Evolutionary conservation across 2,113 vertebrate species (phyloP).

Genomic region (Hiodon alosoides): DNA sequence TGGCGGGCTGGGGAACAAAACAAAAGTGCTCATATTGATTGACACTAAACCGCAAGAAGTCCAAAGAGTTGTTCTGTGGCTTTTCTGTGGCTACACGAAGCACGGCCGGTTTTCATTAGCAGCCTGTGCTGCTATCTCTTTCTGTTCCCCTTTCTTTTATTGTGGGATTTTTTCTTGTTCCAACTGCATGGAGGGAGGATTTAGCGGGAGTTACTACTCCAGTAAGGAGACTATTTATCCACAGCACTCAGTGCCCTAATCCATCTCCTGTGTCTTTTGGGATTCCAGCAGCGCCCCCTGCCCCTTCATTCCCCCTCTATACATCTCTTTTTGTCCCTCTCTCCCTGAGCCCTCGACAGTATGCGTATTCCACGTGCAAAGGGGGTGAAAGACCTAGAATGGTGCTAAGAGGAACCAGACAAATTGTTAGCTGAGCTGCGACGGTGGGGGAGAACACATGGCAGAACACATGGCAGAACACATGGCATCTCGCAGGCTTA

Average conservation of each 20-base stretch:
- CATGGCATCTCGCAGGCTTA: constrained; percentile 29
- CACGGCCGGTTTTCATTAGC: constrained; percentile 32
- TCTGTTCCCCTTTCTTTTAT: not conserved
- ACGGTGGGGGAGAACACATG: constrained; percentile 20
- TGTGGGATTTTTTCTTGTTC: constrained; percentile 12
- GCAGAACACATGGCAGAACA: constrained; percentile 22
- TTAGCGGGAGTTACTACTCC: constrained; percentile 9
- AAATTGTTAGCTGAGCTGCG: constrained; percentile 27
- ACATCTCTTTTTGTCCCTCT: constrained; percentile 21
- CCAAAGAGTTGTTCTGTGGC: constrained; percentile 31
- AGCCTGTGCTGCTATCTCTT: constrained; percentile 8
- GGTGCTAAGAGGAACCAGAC: not conserved
- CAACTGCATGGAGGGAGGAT: constrained; percentile 10
- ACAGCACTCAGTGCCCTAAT: constrained; percentile 58
- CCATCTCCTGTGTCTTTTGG: constrained; percentile 49
- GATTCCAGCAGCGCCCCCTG: constrained; percentile 40
- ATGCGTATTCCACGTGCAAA: constrained; percentile 1
- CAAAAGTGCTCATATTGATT: not conserved
- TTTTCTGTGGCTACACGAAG: constrained; percentile 24
- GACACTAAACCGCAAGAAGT: constrained; percentile 25
- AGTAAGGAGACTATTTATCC: constrained; percentile 15
- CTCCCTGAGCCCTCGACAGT: constrained; percentile 15
- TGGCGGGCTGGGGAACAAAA: constrained; percentile 8
- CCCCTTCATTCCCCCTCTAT: constrained; percentile 23
- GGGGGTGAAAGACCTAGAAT: constrained; percentile 20